phyloP scores from a whole-genome alignment of 2,113 vertebrate species.

The Pterocles orientalis region DNA sequence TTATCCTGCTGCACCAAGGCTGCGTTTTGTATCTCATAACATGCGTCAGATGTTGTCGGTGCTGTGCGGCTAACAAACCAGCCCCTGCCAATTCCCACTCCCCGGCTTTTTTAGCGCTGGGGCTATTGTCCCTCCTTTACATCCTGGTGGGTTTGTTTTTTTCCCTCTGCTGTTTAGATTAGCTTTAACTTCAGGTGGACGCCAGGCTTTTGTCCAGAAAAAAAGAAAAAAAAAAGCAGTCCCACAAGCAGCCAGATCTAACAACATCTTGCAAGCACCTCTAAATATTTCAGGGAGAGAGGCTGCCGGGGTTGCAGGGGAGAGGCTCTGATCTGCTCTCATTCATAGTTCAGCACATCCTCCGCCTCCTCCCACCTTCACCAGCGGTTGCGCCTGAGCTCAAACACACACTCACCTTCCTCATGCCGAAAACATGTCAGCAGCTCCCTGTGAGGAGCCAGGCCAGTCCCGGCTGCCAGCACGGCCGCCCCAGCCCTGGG shows the following conservation, averaged over 20 bases:
- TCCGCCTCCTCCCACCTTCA: neutral
- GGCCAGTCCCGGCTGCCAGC: neutral
- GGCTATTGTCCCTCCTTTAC: constrained; percentile 4
- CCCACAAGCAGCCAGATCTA: constrained; percentile 4
- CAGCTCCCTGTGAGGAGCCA: neutral
- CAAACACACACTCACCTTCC: neutral
- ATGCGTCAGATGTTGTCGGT: neutral
- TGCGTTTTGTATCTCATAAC: neutral
- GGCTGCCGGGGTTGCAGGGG: neutral
- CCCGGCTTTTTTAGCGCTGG: neutral
- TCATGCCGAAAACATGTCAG: constrained; percentile 6
- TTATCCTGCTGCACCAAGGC: neutral
- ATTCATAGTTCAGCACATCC: constrained; percentile 19
- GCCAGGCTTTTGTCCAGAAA: constrained; percentile 16
- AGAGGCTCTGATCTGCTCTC: neutral
- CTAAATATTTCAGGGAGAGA: constrained; percentile 20
- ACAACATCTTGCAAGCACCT: constrained; percentile 17
- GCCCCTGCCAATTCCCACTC: neutral
- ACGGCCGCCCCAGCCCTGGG: neutral
- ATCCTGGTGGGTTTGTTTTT: neutral
- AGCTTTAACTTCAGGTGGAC: constrained; percentile 4
- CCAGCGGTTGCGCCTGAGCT: neutral
- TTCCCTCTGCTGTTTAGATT: neutral
- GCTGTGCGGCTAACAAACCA: constrained; percentile 2
- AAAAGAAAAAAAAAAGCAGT: neutral